Base-by-base conservation (phyloP, 1,140 invertebrate genomes). In the Drosophila ercepeae region DNA sequence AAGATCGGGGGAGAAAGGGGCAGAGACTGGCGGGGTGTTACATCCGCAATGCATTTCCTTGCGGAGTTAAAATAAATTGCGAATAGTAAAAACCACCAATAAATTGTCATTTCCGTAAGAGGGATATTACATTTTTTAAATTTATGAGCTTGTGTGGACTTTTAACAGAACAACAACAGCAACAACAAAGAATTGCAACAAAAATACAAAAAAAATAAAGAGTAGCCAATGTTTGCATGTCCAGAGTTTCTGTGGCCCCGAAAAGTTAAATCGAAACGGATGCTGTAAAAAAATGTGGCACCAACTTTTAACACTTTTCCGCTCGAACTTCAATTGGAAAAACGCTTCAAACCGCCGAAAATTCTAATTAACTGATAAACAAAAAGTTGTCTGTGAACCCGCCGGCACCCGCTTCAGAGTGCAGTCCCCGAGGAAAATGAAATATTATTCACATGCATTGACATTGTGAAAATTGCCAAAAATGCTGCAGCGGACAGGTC, bases 81-180 rank as follows among this genome's bases (percentile, higher is more conserved):
- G 81, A 89, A 89, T 89, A 89, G 86, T 89, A 89, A 89, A 89
- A 89, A 89, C 86, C 86, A 89, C 86, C 86, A 89, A 89, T 89
- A 89, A 89, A 89, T 89, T 89, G 86, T 89, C 84, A 89, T 89
- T 89, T 89, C 86, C 86, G 86, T 89, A 89, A 89, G 78, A 89
- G 83, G 83, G 83, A 83, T 89, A 89, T 89, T 88, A 83, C 83
- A 89, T 89, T 83, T 89, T 83, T 89, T 89, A 78, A 89, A 89
- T 89, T 88, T 83, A 89, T 89, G 81, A 83, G 68, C 78, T 45
- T 57, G 60, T 88, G 67, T 64, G 70, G 51, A 68, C 63, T 69
- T 70, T 70, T 69, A 69, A 69, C 49, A 68, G 63, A 49, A 48
- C 61, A 55, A 25, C 21, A 21, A 21, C 21, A 21, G n/a, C 61